phyloP scores from a whole-genome alignment of 2,113 vertebrate species.

The Conger conger region DNA sequence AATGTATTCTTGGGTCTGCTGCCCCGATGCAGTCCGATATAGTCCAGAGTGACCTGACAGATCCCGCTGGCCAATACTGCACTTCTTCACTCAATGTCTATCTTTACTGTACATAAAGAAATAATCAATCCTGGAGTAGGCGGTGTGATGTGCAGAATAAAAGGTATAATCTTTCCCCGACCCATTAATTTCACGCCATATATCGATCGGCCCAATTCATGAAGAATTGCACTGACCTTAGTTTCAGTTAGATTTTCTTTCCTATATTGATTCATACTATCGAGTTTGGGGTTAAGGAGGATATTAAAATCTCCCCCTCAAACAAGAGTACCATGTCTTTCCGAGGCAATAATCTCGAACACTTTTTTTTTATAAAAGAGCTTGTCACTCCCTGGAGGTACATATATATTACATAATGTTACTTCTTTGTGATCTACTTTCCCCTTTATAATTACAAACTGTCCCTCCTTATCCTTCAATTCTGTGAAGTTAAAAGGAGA shows the following conservation, averaged over 20 bases:
- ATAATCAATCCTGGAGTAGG: not conserved
- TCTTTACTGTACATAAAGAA: not conserved
- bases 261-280: not conserved
- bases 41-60: not conserved
- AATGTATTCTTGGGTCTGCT: no score
- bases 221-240: no score
- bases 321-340: not conserved
- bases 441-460: slow-evolving; percentile 6
- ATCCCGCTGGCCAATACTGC: not conserved
- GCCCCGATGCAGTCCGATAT: no score
- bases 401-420: slow-evolving; percentile 11
- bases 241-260: no score
- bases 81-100: not conserved
- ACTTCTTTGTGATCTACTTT: slow-evolving; percentile 6
- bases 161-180: no score
- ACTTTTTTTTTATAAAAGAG: not conserved
- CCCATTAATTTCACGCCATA: no score
- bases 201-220: no score
- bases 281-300: not conserved
- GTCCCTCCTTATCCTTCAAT: not conserved
- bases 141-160: not conserved
- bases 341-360: not conserved
- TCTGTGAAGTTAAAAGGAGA: not conserved
- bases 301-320: slow-evolving; percentile 2
- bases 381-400: not conserved